Evolutionary conservation across 2,797 vertebrate species (phyloP), one percentile per base, ranked within the genome.

Genomic region (Scleropages formosus): DNA sequence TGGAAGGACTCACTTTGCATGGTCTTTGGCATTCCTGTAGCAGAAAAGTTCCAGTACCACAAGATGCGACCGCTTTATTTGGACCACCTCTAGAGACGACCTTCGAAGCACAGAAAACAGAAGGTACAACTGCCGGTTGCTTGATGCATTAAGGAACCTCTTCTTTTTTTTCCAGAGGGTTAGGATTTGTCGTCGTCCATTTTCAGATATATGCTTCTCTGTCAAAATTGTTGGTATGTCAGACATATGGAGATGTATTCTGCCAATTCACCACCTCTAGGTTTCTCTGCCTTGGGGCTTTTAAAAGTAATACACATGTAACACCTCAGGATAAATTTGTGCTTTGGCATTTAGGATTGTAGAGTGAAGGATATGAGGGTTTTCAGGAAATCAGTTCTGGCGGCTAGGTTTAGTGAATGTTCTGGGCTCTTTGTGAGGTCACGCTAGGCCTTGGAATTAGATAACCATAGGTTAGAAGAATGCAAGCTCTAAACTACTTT

Each of bases 81-180:
- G 97, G 97, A 76, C 97, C 97, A 84, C 96, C 97, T 0, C 83
- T 99, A 86, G 97, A 99, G 80, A 95, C 94, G 0, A 82, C 96
- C 8, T 99, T 97, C 0, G 95, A 96, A 87, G 96, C 94, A 80
- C 89, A 95, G 78, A 96, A 95, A 89, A 84, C 91, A 79, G 96
- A 98, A 82, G 96, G 97, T 98, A 92, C 44, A 66, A 39, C 13
- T 9, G 60, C n/a, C 31, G 31, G 31, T 31, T 39, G 31, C 31
- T 39, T 39, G 31, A 39, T 39, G 31, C 31, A 6, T 2, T 39
- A 6, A 39, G 2, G 39, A 39, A 39, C 31, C 31, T 39, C 31
- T 39, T 2, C 39, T 39, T 39, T 39, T 39, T 39, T 39, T 39
- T 31, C 39, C 31, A n/a, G n/a, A n/a, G n/a, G n/a, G n/a, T n/a